Evolutionary conservation across 1,140 invertebrate species (phyloP).

Genomic region (Drosophila littoralis): DNA sequence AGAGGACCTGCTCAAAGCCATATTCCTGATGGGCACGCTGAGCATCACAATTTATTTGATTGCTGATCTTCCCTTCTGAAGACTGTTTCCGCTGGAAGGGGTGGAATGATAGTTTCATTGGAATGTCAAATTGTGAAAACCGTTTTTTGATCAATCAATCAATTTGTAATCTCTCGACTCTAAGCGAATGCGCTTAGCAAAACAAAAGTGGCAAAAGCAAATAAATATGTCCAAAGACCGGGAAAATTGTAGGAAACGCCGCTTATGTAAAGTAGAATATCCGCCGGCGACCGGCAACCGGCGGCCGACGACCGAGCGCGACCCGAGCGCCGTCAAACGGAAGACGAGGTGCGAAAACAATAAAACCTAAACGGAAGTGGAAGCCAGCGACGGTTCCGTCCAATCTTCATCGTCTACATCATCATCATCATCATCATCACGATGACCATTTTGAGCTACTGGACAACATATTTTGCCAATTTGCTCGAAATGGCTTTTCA

Average conservation of each 20-base stretch:
- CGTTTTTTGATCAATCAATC: slow-evolving; percentile 20
- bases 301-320: slow-evolving; percentile 32
- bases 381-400: slow-evolving; percentile 48
- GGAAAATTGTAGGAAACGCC: slow-evolving; percentile 74
- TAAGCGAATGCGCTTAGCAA: slow-evolving; percentile 44
- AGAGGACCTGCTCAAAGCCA: neutral
- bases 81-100: neutral
- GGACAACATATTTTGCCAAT: slow-evolving; percentile 66
- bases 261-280: slow-evolving; percentile 82
- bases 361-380: slow-evolving; percentile 72
- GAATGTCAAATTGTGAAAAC: slow-evolving; percentile 1
- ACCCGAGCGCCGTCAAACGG: slow-evolving; percentile 25
- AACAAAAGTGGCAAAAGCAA: slow-evolving; percentile 42
- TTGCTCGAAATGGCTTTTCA: slow-evolving; percentile 51
- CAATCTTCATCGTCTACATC: slow-evolving; percentile 26
- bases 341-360: slow-evolving; percentile 77
- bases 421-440: slow-evolving; percentile 3
- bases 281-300: slow-evolving; percentile 44
- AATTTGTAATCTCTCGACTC: neutral
- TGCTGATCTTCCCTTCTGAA: neutral
- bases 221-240: slow-evolving; percentile 54
- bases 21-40: neutral
- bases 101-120: neutral
- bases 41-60: slow-evolving; percentile 1
- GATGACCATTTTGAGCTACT: slow-evolving; percentile 21